A percentile compares a stretch with the other conserved stretches of the same genome.
Evolutionary conservation across 2,888 invertebrate genomes (phyloP).

Genomic region (Tetranychus piercei): DNA sequence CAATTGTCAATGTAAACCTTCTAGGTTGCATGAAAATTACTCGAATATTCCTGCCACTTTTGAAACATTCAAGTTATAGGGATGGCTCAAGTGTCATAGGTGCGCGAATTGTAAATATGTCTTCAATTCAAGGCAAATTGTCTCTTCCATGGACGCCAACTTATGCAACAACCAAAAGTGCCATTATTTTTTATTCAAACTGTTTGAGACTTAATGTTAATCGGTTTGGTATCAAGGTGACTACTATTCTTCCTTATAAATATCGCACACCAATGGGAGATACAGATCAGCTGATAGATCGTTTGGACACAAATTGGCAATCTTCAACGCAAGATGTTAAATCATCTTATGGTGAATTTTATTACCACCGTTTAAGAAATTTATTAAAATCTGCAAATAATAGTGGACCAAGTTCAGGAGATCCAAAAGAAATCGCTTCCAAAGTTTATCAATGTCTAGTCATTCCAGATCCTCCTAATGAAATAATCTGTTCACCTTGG

Average conservation of each 20-base stretch:
- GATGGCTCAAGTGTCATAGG: conserved; percentile 26
- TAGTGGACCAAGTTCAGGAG: background rate
- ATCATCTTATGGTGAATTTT: conserved; percentile 14
- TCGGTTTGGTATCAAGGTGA: conserved; percentile 32
- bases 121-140: conserved; percentile 33
- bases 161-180: conserved; percentile 36
- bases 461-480: background rate
- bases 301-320: conserved; percentile 7
- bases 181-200: conserved; percentile 34
- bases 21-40: conserved; percentile 7
- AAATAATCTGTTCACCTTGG: conserved; percentile 7
- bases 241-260: conserved; percentile 36
- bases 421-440: background rate
- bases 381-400: background rate
- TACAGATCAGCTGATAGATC: background rate
- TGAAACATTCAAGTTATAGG: background rate
- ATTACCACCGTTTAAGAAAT: background rate
- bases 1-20: conserved; percentile 10
- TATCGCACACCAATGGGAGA: conserved; percentile 12
- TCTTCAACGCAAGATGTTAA: conserved; percentile 7
- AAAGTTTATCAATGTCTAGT: background rate
- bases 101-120: conserved; percentile 32
- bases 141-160: conserved; percentile 35
- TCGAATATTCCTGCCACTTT: conserved; percentile 6
- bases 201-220: conserved; percentile 33